phyloP scores from a whole-genome alignment of 2,797 vertebrate genomes.

The Eulemur rubriventer region DNA sequence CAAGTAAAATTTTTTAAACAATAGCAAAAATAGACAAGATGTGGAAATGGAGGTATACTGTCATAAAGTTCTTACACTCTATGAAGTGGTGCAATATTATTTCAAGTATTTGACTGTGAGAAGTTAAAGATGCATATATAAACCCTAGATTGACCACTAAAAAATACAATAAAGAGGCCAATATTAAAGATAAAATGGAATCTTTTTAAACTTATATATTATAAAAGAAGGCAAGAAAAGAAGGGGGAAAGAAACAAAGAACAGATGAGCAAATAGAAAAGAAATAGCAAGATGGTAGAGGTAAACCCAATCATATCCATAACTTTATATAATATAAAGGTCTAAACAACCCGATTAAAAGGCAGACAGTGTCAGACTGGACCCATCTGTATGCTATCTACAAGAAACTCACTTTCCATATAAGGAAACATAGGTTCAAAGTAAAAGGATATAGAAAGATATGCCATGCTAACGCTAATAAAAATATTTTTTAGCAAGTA shows the following conservation, averaged over 20 bases:
- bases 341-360: neutral
- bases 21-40: neutral
- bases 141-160: neutral
- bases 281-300: neutral
- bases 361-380: neutral
- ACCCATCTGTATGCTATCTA: neutral
- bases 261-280: neutral
- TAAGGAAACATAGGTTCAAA: neutral
- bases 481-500: neutral
- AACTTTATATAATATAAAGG: slow-evolving; percentile 12
- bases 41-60: neutral
- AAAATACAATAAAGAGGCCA: neutral
- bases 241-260: neutral
- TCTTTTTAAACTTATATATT: neutral
- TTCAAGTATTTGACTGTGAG: neutral
- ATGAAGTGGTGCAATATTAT: neutral
- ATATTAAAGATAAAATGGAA: neutral
- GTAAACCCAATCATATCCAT: neutral
- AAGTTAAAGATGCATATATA: neutral
- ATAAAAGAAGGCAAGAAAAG: neutral
- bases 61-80: neutral
- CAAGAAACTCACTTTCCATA: neutral
- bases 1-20: neutral
- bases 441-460: neutral
- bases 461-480: neutral